Evolutionary conservation across 2,888 invertebrate species (phyloP).

Genomic region (Hyalella azteca): DNA sequence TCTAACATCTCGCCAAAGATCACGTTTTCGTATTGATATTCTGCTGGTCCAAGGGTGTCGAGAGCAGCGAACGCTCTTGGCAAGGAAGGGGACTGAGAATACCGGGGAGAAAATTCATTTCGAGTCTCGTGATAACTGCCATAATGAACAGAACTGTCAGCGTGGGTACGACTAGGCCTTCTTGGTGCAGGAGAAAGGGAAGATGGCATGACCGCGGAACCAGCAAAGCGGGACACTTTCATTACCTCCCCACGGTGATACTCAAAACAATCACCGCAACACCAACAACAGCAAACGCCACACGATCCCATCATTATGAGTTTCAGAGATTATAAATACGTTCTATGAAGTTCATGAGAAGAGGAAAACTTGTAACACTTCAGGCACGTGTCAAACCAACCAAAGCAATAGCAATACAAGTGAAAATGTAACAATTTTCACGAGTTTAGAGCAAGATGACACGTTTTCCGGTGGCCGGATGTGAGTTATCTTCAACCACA

Average conservation of each 20-base stretch:
- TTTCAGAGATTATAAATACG: no score
- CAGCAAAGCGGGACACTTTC: neutral
- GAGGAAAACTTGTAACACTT: no score
- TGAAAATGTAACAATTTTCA: no score
- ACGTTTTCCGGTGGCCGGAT: slow-evolving; percentile 27
- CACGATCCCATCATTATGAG: slow-evolving; percentile 31
- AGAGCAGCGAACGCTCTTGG: neutral
- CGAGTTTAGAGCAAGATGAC: no score
- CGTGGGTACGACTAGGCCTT: neutral
- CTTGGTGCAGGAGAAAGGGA: slow-evolving; percentile 15
- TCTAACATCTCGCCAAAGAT: neutral
- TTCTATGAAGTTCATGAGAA: no score
- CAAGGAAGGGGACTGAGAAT: neutral
- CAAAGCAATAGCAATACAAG: no score
- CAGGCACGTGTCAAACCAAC: no score
- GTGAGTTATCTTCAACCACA: neutral
- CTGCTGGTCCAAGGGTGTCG: neutral
- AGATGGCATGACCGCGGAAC: neutral
- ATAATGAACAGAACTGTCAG: neutral
- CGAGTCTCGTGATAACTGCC: neutral
- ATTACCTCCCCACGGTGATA: slow-evolving; percentile 3
- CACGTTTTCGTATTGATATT: neutral
- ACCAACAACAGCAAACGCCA: slow-evolving; percentile 29
- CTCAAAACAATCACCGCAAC: slow-evolving; percentile 24
- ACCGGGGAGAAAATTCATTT: neutral